Conservation (phyloP, 1,140 invertebrate species). For the Tribolium madens region DNA sequence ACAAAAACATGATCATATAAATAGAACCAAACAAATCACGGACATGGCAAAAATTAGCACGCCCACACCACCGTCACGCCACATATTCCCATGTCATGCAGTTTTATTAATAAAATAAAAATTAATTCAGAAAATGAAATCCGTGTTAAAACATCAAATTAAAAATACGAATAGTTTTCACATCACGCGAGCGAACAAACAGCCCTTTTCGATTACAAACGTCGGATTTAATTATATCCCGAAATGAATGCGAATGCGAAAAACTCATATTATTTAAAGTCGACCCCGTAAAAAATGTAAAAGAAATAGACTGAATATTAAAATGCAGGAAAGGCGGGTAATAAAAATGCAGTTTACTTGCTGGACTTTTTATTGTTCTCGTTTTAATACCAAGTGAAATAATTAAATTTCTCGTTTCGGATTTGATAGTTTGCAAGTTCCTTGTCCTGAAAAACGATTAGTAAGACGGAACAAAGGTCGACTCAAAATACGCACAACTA, state of each 20-base stretch:
- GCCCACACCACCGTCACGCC: background rate
- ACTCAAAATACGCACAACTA: background rate
- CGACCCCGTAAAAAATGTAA: background rate
- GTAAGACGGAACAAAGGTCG: background rate
- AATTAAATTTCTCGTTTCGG: slow-evolving; percentile 13
- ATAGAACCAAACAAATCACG: slow-evolving; percentile 35
- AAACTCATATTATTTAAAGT: background rate
- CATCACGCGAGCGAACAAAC: background rate
- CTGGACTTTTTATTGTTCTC: background rate
- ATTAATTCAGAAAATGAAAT: slow-evolving; percentile 17
- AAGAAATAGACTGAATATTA: slow-evolving; percentile 17
- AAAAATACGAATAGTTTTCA: background rate
- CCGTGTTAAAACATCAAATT: background rate
- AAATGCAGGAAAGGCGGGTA: background rate
- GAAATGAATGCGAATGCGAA: background rate
- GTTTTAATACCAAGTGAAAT: background rate
- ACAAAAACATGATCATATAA: too few species aligned
- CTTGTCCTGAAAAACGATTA: background rate
- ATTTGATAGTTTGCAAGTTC: background rate
- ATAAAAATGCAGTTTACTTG: slow-evolving; percentile 16
- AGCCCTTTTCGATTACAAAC: background rate
- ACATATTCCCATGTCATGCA: slow-evolving; percentile 12
- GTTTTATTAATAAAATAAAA: slow-evolving; percentile 13
- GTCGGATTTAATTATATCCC: background rate
- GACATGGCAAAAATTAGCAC: slow-evolving; percentile 25